Base-by-base conservation (phyloP, 1,140 invertebrate species). In the Cataglyphis hispanica region DNA sequence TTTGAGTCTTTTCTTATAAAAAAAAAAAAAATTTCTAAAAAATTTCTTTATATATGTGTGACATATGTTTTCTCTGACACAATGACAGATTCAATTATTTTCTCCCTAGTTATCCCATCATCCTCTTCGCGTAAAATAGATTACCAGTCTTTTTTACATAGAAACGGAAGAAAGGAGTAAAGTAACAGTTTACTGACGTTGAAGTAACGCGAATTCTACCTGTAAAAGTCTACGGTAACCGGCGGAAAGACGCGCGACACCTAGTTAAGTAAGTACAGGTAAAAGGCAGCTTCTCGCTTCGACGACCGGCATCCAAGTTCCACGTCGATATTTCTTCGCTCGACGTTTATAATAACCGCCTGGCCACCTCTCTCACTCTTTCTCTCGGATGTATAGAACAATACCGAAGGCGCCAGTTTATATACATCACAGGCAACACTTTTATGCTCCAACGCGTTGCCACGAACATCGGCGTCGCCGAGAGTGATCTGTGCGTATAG, bases 301-400 rank as follows among this genome's bases (percentile, higher is more conserved):
- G 43, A 53, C 16, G 46, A 58, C 43, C 34, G 50, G 43, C 43
- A 31, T 40, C 53, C 40, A 53, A 89, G 61, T 78, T 80, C n/a
- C n/a, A 74, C 67, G 63, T 89, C 88, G 60, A 89, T 89, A 89
- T 86, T 84, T 86, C 77, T 78, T 84, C 63, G 10, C 50, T 58
- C 84, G 53, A 25, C 77, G 77, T 63, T 61, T 86, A 80, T 84
- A 89, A 89, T 89, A 89, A 89, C 85, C 78, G 66, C 10, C 69
- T 69, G 67, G 61, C 81, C 50, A 61, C 61, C 31, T 5, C 13
- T 37, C 11, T 50, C 60, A n/a, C 61, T 56, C 46, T 22, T 46
- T 25, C 10, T 80, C 11, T 50, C 74, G 56, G 31, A 10, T 37
- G 11, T 43, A 46, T 16, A 67, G 77, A 89, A 89, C 84, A 86